Conservation (phyloP, 1,140 invertebrate species). For the Manduca sexta region DNA sequence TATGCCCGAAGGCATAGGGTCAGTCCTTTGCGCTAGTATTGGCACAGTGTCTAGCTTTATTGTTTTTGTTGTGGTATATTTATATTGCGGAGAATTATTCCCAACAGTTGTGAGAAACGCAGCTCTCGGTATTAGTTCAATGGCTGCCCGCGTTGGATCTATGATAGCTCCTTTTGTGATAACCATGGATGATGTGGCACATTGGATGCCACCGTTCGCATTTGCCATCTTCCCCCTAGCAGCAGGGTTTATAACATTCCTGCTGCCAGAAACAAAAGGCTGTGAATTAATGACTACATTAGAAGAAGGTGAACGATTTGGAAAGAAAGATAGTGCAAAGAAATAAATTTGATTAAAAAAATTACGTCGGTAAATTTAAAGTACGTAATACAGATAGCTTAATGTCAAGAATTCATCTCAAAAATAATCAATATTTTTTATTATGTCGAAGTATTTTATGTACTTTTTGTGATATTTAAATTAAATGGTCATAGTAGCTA, state of each 20-base stretch:
- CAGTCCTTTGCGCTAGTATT: slow-evolving; percentile 75
- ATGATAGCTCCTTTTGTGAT: slow-evolving; percentile 79
- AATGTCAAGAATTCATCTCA: too few relatives aligned
- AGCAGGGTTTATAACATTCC: slow-evolving; percentile 77
- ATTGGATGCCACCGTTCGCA: slow-evolving; percentile 78
- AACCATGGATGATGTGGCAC: slow-evolving; percentile 52
- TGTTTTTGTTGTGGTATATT: slow-evolving; percentile 78
- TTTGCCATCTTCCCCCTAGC: slow-evolving; percentile 80
- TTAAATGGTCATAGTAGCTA: too few relatives aligned
- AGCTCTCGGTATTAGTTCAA: slow-evolving; percentile 78
- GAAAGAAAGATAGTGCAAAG: slow-evolving; percentile 62
- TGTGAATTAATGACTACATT: slow-evolving; percentile 83
- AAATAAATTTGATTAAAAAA: not conserved
- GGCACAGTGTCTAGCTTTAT: slow-evolving; percentile 81
- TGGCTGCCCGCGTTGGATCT: slow-evolving; percentile 80
- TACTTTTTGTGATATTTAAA: too few relatives aligned
- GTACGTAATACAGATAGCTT: too few relatives aligned
- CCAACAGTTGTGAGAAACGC: slow-evolving; percentile 80
- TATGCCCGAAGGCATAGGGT: slow-evolving; percentile 63
- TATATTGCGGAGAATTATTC: slow-evolving; percentile 80
- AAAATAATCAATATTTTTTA: too few relatives aligned
- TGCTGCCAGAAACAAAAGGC: slow-evolving; percentile 84
- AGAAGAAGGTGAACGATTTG: slow-evolving; percentile 84
- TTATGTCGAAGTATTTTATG: too few relatives aligned
- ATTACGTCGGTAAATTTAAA: too few relatives aligned